Evolutionary conservation across 2,797 vertebrate species (phyloP).

Genomic region (Hipposideros larvatus): DNA sequence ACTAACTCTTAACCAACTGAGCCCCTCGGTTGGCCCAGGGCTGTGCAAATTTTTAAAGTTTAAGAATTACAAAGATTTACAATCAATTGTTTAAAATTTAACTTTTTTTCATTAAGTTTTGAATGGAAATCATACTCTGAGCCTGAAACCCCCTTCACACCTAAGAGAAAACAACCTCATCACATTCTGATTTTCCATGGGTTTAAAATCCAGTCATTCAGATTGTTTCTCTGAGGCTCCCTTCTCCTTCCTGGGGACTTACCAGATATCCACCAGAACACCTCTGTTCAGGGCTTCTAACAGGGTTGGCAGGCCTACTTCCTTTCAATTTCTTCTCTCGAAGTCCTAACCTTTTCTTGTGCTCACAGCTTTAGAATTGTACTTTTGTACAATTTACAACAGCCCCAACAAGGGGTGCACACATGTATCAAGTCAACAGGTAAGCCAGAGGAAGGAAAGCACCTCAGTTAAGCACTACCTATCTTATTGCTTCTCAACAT

Average conservation of each 20-base stretch:
- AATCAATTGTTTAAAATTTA: neutral
- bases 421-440: neutral
- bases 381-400: too few relatives aligned
- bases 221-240: too few relatives aligned
- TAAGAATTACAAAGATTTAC: neutral
- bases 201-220: neutral
- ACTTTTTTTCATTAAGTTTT: neutral
- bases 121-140: neutral
- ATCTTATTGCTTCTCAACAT: fast-evolving
- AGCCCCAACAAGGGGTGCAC: neutral
- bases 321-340: neutral
- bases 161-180: neutral
- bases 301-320: too few relatives aligned
- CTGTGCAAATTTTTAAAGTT: neutral
- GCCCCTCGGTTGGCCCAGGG: too few relatives aligned
- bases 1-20: too few relatives aligned
- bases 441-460: neutral
- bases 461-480: neutral
- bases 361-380: neutral
- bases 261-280: neutral
- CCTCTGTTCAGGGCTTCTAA: neutral
- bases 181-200: neutral
- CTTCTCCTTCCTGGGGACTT: neutral
- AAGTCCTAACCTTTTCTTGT: neutral
- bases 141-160: neutral